These are phyloP conservation scores for Beris chalybata DNA, from an alignment of 2,888 invertebrate genomes.

Conservation along the genomic window DNA sequence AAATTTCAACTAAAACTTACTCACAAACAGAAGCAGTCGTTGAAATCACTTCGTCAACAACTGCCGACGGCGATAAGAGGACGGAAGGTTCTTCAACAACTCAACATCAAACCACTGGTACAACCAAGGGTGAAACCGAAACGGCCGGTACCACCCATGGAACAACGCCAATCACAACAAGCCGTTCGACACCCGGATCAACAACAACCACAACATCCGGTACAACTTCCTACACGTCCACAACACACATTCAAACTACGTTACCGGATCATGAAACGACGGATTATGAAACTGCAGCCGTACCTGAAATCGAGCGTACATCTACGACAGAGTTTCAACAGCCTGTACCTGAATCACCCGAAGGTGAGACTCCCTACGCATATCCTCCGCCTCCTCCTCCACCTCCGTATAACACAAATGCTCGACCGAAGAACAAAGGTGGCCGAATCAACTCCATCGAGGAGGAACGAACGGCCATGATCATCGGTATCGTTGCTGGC, in stretches of 20 bases:
- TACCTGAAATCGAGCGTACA: slow-evolving; percentile 44
- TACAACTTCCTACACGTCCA: slow-evolving; percentile 42
- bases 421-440: slow-evolving; percentile 53
- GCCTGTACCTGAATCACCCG: slow-evolving; percentile 40
- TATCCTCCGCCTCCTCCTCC: slow-evolving; percentile 45
- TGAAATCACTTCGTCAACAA: slow-evolving; percentile 45
- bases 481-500: slow-evolving; percentile 88
- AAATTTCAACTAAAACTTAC: background rate
- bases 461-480: slow-evolving; percentile 73
- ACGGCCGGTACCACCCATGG: slow-evolving; percentile 45
- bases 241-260: slow-evolving; percentile 48
- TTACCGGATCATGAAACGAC: slow-evolving; percentile 52
- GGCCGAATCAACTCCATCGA: slow-evolving; percentile 68
- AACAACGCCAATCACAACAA: slow-evolving; percentile 44
- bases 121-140: slow-evolving; percentile 41
- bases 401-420: slow-evolving; percentile 50
- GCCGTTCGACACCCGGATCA: slow-evolving; percentile 40
- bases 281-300: slow-evolving; percentile 48
- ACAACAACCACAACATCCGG: slow-evolving; percentile 48
- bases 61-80: slow-evolving; percentile 41
- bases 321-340: slow-evolving; percentile 43
- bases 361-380: slow-evolving; percentile 45
- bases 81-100: slow-evolving; percentile 58
- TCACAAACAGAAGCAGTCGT: slow-evolving; percentile 38
- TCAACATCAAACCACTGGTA: slow-evolving; percentile 58